phyloP scores from a whole-genome alignment of 2,113 vertebrate genomes.

The Cairina moschata region DNA sequence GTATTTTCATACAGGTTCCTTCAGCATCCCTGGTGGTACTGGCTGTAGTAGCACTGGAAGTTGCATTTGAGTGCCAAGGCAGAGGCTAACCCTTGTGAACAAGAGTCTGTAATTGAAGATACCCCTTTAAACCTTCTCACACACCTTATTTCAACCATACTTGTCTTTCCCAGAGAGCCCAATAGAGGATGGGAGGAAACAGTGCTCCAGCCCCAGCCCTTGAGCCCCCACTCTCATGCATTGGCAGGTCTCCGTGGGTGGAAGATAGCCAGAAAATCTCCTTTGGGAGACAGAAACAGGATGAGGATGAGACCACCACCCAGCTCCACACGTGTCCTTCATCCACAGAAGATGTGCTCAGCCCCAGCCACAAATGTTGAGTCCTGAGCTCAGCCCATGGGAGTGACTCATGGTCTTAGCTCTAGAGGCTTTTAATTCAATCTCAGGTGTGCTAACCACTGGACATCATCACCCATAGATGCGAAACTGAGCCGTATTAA shows the following conservation, averaged over 20 bases:
- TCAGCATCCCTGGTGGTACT: neutral
- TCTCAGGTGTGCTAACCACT: constrained; percentile 26
- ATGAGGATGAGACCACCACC: neutral
- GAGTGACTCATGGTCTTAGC: neutral
- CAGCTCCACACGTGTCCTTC: neutral
- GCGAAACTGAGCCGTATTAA: neutral
- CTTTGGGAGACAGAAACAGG: rapidly evolving
- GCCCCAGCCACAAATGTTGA: neutral
- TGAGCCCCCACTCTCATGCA: neutral
- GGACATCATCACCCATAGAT: neutral
- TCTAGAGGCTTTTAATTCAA: constrained; percentile 26
- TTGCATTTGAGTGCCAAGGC: neutral
- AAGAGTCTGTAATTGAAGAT: neutral
- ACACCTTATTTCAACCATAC: neutral
- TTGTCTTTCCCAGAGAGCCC: neutral
- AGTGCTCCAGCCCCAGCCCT: neutral
- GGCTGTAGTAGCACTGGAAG: neutral
- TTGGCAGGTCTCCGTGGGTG: no score
- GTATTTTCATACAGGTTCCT: neutral
- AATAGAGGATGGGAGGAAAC: neutral
- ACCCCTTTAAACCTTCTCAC: neutral
- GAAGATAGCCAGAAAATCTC: neutral
- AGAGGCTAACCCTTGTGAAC: neutral
- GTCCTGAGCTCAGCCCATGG: neutral
- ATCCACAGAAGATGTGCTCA: neutral